Base-by-base conservation (phyloP, 1,140 invertebrate species). In the Cryptotermes secundus region DNA sequence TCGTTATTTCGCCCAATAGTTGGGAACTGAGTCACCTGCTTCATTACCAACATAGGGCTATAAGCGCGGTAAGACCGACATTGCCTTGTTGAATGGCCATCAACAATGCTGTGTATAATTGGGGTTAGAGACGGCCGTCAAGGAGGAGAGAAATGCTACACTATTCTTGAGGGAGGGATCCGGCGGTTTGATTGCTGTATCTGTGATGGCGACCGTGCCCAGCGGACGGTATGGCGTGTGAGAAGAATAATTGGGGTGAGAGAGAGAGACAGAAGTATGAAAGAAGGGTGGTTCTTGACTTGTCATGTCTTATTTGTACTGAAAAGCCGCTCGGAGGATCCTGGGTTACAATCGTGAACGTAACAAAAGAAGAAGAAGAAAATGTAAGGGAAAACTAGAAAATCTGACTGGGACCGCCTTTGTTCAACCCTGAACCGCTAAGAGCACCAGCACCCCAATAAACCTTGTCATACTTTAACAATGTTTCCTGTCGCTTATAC, bases 231-330 rank as follows among this genome's bases (percentile, higher is more conserved):
- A 26, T 59, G 53, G 53, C 24, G 53, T 22, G 19, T 72, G 59
- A 26, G 59, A 72, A 7, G 59, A 7, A 2, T 19, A 2, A 49
- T 19, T 59, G 53, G 53, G 12, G 53, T 1, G 53, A 19, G 53
- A 19, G 38, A 14, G 45, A 3, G 22, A 19, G 45, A 22, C 1
- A 19, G 45, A 49, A 19, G 16, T 14, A 22, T 14, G 45, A 49
- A 2, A 10, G 80, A 38, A 45, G 80, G 80, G 80, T 81, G 42
- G 80, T 19, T 35, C 80, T 81, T 81, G 80, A 81, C 80, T 81
- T 81, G 80, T 81, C 80, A 35, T 81, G 80, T 81, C 80, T 81
- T 81, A 81, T 81, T 81, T 81, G 80, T 81, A 34, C 10, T 81
- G 80, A 81, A 81, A 81, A 26, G 19, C 42, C 80, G 80, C 42